A percentile compares a stretch with the other conserved stretches of the same genome.
These are phyloP conservation scores for Malacoraja senta DNA, from an alignment of 2,797 vertebrate species.

Conservation along the genomic window DNA sequence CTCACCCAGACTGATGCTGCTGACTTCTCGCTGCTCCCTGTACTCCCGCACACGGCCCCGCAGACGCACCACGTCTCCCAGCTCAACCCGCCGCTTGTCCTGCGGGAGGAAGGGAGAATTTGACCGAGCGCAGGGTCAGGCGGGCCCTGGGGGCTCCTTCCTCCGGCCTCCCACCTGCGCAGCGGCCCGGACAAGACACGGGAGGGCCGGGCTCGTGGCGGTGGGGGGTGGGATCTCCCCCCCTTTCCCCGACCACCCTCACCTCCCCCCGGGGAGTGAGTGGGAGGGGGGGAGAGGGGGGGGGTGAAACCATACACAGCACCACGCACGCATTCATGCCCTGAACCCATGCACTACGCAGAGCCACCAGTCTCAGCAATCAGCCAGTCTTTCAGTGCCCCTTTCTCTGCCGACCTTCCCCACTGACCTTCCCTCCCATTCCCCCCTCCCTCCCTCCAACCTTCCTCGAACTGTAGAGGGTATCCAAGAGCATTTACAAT, in stretches of 20 bases:
- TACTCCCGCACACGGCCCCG: conserved; percentile 75
- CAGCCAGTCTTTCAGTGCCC: conserved; percentile 47
- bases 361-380: conserved; percentile 46
- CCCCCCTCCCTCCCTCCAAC: too few relatives aligned
- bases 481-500: too few relatives aligned
- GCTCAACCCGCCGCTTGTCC: conserved; percentile 61
- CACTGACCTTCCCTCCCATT: too few relatives aligned
- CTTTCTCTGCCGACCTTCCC: not conserved
- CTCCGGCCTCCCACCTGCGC: too few relatives aligned
- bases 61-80: conserved; percentile 78
- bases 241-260: not conserved
- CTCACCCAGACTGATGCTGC: conserved; percentile 74
- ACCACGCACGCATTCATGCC: not conserved
- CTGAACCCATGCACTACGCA: conserved; percentile 35
- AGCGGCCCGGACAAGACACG: too few relatives aligned
- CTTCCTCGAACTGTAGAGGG: too few relatives aligned
- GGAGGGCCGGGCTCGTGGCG: too few relatives aligned
- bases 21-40: conserved; percentile 77
- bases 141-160: too few relatives aligned
- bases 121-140: not conserved
- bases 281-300: not conserved
- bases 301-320: too few relatives aligned
- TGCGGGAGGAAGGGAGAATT: not conserved
- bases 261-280: too few relatives aligned
- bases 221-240: too few relatives aligned